phyloP scores from a whole-genome alignment of 2,888 invertebrate species.

The Polydrusus tereticollis region DNA sequence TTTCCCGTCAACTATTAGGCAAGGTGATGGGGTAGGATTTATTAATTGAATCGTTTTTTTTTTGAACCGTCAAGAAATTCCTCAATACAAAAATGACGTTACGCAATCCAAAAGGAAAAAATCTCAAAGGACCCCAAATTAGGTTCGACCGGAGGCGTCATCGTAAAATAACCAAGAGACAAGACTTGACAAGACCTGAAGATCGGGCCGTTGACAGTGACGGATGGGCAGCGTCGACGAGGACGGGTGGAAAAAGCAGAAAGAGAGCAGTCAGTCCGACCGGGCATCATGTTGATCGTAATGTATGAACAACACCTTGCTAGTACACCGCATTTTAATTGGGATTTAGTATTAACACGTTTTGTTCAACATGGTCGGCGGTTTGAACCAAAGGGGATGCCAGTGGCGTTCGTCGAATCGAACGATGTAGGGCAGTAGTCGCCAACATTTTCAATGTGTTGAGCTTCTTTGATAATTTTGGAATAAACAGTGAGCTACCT shows the following conservation, averaged over 20 bases:
- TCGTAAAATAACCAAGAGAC: slow-evolving; percentile 43
- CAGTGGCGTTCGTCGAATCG: slow-evolving; percentile 45
- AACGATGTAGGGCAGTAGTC: too few relatives aligned
- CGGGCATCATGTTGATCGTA: slow-evolving; percentile 41
- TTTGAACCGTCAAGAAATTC: too few relatives aligned
- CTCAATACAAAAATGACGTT: background rate
- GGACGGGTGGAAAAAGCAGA: slow-evolving; percentile 43
- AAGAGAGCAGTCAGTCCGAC: slow-evolving; percentile 23
- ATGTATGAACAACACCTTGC: slow-evolving; percentile 50
- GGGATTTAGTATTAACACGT: slow-evolving; percentile 51
- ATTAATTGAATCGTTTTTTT: too few relatives aligned
- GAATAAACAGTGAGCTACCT: too few relatives aligned
- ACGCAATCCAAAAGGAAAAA: background rate
- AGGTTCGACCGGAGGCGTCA: slow-evolving; percentile 30
- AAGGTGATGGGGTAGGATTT: too few relatives aligned
- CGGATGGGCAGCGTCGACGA: slow-evolving; percentile 41
- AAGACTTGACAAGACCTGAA: slow-evolving; percentile 42
- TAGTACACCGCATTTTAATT: slow-evolving; percentile 49
- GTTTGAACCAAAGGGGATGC: slow-evolving; percentile 33
- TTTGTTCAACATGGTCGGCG: slow-evolving; percentile 44
- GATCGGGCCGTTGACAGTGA: slow-evolving; percentile 39
- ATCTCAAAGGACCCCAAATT: slow-evolving; percentile 19
- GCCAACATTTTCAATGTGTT: too few relatives aligned
- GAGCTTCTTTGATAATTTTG: too few relatives aligned
- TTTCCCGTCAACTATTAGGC: too few relatives aligned